Evolutionary conservation across 2,113 vertebrate genomes (phyloP).

Genomic region (Felis chaus): DNA sequence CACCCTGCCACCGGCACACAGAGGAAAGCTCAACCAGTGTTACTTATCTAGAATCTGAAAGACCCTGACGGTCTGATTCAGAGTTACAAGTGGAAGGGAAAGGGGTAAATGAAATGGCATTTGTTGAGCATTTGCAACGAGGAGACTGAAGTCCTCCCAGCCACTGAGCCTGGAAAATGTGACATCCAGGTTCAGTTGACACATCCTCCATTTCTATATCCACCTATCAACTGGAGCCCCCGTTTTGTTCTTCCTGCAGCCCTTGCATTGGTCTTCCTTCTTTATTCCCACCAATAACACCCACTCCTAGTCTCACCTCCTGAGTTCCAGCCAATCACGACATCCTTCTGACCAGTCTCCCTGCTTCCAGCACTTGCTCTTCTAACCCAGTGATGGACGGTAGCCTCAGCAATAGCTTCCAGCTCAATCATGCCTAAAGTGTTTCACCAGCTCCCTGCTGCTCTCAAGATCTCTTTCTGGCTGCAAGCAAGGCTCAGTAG

Average conservation of each 20-base stretch:
- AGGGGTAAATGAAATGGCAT: background rate
- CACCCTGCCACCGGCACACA: background rate
- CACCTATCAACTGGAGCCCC: background rate
- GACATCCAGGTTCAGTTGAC: rapidly evolving
- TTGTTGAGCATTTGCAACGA: background rate
- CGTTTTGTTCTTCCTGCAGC: background rate
- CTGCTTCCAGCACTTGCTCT: background rate
- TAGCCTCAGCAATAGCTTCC: background rate
- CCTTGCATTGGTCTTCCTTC: background rate
- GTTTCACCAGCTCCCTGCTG: background rate
- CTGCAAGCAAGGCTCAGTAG: background rate
- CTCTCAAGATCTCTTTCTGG: background rate
- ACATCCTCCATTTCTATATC: background rate
- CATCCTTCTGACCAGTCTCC: background rate
- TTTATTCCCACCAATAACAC: background rate
- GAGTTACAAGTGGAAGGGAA: background rate
- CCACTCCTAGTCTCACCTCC: background rate
- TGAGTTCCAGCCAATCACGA: background rate
- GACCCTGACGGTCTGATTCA: background rate
- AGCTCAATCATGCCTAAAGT: background rate
- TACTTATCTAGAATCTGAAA: background rate
- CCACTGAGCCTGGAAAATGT: background rate
- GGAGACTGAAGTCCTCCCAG: background rate
- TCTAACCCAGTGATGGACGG: background rate
- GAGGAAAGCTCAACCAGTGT: background rate